Percentiles rank a stretch among this genome's conserved stretches.
phyloP scores from a whole-genome alignment of 2,888 invertebrate genomes.

The Platycheirus rosarum region DNA sequence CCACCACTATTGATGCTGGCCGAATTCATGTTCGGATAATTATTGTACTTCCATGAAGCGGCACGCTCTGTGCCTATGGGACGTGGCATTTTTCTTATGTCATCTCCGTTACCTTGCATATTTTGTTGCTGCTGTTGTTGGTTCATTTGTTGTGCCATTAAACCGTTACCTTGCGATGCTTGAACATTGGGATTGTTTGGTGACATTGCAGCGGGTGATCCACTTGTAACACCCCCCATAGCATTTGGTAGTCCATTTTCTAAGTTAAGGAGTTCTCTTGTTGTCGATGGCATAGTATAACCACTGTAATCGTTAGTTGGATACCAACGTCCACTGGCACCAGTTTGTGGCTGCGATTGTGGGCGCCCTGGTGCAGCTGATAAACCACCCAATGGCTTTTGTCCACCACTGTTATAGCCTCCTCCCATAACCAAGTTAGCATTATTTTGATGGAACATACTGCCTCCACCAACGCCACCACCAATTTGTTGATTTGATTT shows the following conservation, averaged over 20 bases:
- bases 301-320: constrained; percentile 77
- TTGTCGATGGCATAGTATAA: constrained; percentile 77
- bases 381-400: constrained; percentile 53
- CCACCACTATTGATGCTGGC: constrained; percentile 67
- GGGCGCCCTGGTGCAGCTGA: constrained; percentile 77
- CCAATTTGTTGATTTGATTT: constrained; percentile 73
- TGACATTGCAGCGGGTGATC: constrained; percentile 82
- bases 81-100: constrained; percentile 84
- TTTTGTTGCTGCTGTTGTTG: constrained; percentile 68
- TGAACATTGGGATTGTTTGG: constrained; percentile 80
- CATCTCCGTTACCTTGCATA: constrained; percentile 77
- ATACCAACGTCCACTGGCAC: constrained; percentile 62
- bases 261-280: constrained; percentile 80
- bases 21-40: constrained; percentile 78
- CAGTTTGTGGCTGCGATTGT: constrained; percentile 80
- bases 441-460: constrained; percentile 77
- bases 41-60: constrained; percentile 82
- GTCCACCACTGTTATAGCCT: constrained; percentile 74
- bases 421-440: constrained; percentile 69
- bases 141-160: constrained; percentile 70
- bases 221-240: constrained; percentile 77
- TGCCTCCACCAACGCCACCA: constrained; percentile 72
- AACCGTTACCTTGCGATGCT: constrained; percentile 74
- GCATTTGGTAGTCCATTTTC: constrained; percentile 79
- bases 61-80: constrained; percentile 92